A percentile compares a stretch with the other conserved stretches of the same genome.
phyloP scores from a whole-genome alignment of 1,140 invertebrate species.

The Apis mellifera region DNA sequence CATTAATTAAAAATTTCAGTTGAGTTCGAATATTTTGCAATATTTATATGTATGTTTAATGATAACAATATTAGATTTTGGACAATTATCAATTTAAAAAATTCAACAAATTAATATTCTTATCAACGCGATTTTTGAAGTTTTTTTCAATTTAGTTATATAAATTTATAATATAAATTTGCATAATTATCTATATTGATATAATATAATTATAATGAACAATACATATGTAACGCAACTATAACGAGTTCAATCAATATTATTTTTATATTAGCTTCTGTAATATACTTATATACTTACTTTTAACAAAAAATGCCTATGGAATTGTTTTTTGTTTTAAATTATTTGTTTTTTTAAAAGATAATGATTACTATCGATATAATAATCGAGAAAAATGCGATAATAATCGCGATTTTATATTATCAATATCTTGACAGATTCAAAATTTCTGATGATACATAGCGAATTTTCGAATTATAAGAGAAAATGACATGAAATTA shows the following conservation, averaged over 20 bases:
- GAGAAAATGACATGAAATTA: neutral
- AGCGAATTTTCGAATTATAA: too few species aligned
- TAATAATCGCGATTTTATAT: too few species aligned
- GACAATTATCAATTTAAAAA: neutral
- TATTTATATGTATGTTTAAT: too few species aligned
- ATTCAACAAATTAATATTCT: neutral
- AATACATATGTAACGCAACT: constrained; percentile 3
- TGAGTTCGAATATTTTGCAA: neutral
- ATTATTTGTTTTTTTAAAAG: neutral
- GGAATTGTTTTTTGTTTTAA: too few species aligned
- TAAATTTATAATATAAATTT: neutral
- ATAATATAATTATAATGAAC: neutral
- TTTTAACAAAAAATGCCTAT: neutral
- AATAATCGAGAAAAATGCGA: neutral
- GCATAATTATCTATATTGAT: neutral
- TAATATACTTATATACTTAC: neutral
- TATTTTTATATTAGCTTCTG: neutral
- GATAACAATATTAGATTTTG: too few species aligned
- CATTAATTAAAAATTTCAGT: neutral
- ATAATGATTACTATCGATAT: neutral
- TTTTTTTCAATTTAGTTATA: neutral
- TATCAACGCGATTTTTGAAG: neutral
- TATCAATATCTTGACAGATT: neutral
- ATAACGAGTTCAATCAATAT: constrained; percentile 33
- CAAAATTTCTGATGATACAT: constrained; percentile 6